phyloP scores from a whole-genome alignment of 2,888 invertebrate species.

The Encarsia formosa region DNA sequence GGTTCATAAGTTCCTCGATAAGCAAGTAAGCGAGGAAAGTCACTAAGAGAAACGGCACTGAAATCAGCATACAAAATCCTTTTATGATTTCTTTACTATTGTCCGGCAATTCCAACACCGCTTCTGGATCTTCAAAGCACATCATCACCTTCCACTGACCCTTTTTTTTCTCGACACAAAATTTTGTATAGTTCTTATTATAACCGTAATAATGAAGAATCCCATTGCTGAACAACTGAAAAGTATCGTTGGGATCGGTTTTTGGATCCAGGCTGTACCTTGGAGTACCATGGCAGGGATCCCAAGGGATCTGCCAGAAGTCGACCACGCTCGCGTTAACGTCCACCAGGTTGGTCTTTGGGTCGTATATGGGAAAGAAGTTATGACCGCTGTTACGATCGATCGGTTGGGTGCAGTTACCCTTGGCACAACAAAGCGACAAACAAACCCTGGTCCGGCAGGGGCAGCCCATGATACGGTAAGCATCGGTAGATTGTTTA shows the following conservation, averaged over 20 bases:
- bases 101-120: too few relatives aligned
- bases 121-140: slow-evolving; percentile 30
- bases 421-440: slow-evolving; percentile 34
- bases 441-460: slow-evolving; percentile 26
- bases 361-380: slow-evolving; percentile 25
- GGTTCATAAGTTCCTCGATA: slow-evolving; percentile 43
- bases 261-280: slow-evolving; percentile 30
- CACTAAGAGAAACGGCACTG: slow-evolving; percentile 41
- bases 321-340: not conserved
- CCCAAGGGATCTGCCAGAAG: slow-evolving; percentile 25
- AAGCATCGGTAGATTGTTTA: too few relatives aligned
- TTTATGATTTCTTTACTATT: not conserved
- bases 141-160: slow-evolving; percentile 25
- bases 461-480: slow-evolving; percentile 22
- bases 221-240: slow-evolving; percentile 34
- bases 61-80: slow-evolving; percentile 35
- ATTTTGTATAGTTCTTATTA: slow-evolving; percentile 19
- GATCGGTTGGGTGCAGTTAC: not conserved
- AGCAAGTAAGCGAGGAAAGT: slow-evolving; percentile 44
- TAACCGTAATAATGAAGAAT: too few relatives aligned
- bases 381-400: not conserved
- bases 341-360: not conserved
- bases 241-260: slow-evolving; percentile 17
- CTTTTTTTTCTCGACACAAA: slow-evolving; percentile 30
- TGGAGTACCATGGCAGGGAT: slow-evolving; percentile 29